phyloP scores from a whole-genome alignment of 2,888 invertebrate genomes.

The Catocala sponsa region DNA sequence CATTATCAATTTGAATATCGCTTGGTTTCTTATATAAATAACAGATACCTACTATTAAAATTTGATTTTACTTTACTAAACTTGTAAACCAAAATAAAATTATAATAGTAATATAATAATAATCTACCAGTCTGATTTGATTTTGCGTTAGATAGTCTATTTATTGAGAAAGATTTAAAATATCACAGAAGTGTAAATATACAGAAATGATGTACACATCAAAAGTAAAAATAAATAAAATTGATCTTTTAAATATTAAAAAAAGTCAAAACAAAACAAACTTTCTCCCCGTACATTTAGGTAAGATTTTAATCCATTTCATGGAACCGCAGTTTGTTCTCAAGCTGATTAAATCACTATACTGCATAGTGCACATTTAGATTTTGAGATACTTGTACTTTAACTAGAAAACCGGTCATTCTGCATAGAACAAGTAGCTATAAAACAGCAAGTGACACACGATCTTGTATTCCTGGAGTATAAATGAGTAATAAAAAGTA shows the following conservation, averaged over 20 bases:
- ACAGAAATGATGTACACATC: no score
- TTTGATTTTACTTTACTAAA: no score
- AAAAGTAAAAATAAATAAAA: no score
- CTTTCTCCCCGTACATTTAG: slow-evolving; percentile 32
- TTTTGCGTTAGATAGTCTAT: no score
- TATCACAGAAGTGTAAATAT: no score
- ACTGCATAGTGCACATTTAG: slow-evolving; percentile 24
- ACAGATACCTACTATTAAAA: no score
- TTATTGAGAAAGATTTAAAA: no score
- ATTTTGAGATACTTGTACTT: slow-evolving; percentile 22
- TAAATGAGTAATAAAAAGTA: slow-evolving; percentile 5
- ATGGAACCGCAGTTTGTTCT: slow-evolving; percentile 16
- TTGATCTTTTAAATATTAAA: not conserved
- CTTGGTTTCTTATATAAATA: no score
- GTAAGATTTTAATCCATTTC: slow-evolving; percentile 26
- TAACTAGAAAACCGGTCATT: slow-evolving; percentile 11
- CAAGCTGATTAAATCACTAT: slow-evolving; percentile 30
- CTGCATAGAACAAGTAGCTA: slow-evolving; percentile 10
- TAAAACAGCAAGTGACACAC: slow-evolving; percentile 22
- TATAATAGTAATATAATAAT: no score
- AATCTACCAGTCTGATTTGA: no score
- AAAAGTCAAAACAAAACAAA: slow-evolving; percentile 13
- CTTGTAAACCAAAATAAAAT: no score
- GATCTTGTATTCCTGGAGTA: slow-evolving; percentile 6
- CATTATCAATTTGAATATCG: no score